Evolutionary conservation across 2,113 vertebrate species (phyloP).

Genomic region (Odocoileus virginianus): DNA sequence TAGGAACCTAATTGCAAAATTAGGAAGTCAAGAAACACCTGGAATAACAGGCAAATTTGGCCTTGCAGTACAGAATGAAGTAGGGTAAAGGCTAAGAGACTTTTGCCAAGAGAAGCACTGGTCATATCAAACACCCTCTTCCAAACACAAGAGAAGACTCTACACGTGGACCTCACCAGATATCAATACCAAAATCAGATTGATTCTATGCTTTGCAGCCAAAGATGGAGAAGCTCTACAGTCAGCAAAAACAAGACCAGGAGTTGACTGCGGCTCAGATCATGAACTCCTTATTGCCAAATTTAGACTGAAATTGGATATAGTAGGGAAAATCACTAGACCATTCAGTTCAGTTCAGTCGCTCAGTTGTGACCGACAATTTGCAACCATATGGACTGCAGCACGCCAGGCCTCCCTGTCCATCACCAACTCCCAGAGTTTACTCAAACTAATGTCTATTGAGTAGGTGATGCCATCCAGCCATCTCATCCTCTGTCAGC

Average conservation of each 20-base stretch:
- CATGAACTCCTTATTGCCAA: background rate
- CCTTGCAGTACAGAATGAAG: background rate
- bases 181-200: background rate
- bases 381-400: background rate
- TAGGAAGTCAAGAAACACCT: background rate
- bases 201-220: background rate
- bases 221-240: background rate
- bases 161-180: background rate
- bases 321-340: background rate
- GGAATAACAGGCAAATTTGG: background rate
- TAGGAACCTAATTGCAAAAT: background rate
- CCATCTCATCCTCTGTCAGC: background rate
- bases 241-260: background rate
- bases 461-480: background rate
- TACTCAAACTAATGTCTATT: background rate
- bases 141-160: background rate
- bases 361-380: background rate
- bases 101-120: background rate
- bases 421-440: background rate
- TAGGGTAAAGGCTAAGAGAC: background rate
- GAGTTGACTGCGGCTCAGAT: background rate
- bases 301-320: background rate
- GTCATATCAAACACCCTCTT: background rate
- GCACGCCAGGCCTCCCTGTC: background rate
- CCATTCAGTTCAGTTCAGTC: background rate